These are phyloP conservation scores for Brachionus manjavacas DNA, from an alignment of 1,140 invertebrate genomes.

Conservation along the genomic window DNA sequence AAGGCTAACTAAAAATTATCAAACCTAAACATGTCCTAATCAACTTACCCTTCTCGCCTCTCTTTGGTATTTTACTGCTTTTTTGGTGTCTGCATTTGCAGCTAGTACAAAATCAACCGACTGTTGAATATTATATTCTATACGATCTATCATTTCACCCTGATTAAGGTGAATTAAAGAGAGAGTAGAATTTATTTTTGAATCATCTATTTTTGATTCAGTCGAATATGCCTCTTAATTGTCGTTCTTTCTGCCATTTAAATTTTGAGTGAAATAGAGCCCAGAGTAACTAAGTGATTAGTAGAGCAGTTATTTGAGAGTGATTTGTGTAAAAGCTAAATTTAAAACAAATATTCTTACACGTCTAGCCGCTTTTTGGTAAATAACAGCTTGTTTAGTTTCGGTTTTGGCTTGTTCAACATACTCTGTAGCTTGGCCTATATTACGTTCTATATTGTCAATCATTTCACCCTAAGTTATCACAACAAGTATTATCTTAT, in stretches of 20 bases:
- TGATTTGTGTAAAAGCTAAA: not conserved
- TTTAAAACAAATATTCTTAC: conserved; percentile 7
- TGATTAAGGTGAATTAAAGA: not conserved
- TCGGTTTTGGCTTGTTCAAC: conserved; percentile 98
- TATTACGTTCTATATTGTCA: conserved; percentile 99
- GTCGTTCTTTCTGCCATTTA: not conserved
- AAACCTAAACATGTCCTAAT: not conserved
- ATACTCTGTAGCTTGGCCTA: conserved; percentile 98
- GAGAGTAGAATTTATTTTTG: not conserved
- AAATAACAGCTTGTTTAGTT: conserved; percentile 99
- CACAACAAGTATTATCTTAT: not conserved
- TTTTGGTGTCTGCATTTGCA: conserved; percentile 98
- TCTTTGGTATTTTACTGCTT: conserved; percentile 99
- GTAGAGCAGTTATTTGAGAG: conserved; percentile 15
- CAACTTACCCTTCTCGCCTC: conserved; percentile 94
- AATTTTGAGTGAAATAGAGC: not conserved
- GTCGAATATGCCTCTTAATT: conserved; percentile 7
- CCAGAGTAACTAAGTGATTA: not conserved
- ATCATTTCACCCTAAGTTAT: conserved; percentile 90
- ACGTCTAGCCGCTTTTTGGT: conserved; percentile 93
- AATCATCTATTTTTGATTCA: not conserved
- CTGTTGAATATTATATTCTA: conserved; percentile 99
- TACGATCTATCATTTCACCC: conserved; percentile 89
- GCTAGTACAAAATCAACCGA: conserved; percentile 99
- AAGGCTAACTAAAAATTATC: not conserved